phyloP scores from a whole-genome alignment of 2,113 vertebrate genomes.

The Acinonyx jubatus region DNA sequence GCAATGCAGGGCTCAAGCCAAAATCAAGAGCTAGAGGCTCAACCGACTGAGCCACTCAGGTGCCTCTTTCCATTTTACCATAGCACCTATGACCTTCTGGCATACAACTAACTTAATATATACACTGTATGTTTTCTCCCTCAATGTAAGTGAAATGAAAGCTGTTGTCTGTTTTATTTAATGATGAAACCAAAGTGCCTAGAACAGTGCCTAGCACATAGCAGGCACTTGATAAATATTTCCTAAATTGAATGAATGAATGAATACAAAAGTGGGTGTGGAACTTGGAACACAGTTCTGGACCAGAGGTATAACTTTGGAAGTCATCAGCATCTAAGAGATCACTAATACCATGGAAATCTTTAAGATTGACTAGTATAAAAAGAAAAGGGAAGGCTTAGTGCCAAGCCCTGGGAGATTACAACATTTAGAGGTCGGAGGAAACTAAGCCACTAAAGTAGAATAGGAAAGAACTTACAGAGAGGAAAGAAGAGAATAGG shows the following conservation, averaged over 20 bases:
- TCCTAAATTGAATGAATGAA: neutral
- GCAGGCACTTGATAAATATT: conserved; percentile 6
- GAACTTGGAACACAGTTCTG: neutral
- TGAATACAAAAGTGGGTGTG: neutral
- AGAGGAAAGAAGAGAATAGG: neutral
- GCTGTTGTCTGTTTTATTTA: neutral
- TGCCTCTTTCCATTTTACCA: neutral
- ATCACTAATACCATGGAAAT: neutral
- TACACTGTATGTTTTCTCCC: neutral
- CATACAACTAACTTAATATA: neutral
- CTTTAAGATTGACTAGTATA: neutral
- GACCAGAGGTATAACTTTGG: neutral
- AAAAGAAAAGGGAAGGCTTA: neutral
- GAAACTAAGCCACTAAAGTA: neutral
- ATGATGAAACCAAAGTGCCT: conserved; percentile 1
- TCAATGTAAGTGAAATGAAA: neutral
- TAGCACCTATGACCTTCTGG: neutral
- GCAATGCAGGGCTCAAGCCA: too few species aligned
- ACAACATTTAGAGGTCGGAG: neutral
- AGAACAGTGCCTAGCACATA: neutral
- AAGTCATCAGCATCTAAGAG: neutral
- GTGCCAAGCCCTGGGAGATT: neutral
- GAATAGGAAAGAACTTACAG: neutral
- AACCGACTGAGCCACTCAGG: too few species aligned
- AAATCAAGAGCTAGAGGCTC: too few species aligned